These are phyloP conservation scores for Drosophila teissieri DNA, from an alignment of 1,140 invertebrate species.

Conservation along the genomic window DNA sequence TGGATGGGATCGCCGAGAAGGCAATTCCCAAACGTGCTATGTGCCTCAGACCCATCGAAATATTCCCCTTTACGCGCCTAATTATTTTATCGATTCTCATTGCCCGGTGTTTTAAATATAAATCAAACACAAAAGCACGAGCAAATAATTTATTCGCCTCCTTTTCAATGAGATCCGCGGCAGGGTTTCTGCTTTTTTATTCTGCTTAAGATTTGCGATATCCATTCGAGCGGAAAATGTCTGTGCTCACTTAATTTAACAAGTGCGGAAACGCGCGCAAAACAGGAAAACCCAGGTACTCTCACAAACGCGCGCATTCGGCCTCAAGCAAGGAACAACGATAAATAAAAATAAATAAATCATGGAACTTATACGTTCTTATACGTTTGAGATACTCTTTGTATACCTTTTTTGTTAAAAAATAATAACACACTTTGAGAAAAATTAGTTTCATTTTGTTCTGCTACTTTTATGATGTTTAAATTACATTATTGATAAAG, in stretches of 20 bases:
- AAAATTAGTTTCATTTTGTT: too few relatives aligned
- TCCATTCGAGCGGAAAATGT: conserved; percentile 61
- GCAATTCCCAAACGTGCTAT: conserved; percentile 31
- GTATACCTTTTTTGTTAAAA: too few relatives aligned
- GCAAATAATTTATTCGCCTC: conserved; percentile 16
- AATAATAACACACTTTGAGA: too few relatives aligned
- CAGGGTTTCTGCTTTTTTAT: conserved; percentile 5
- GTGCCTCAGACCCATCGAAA: conserved; percentile 5
- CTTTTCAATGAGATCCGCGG: conserved; percentile 43
- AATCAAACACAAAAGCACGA: conserved; percentile 26
- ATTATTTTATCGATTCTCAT: conserved; percentile 59
- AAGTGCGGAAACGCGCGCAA: conserved; percentile 38
- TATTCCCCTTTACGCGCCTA: conserved; percentile 8
- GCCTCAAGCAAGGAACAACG: neutral
- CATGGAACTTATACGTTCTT: neutral
- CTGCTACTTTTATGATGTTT: too few relatives aligned
- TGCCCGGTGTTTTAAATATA: conserved; percentile 7
- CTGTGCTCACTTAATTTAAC: conserved; percentile 57
- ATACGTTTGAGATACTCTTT: conserved; percentile 2
- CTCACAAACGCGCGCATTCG: neutral
- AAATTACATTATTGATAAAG: too few relatives aligned
- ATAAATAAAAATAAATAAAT: conserved; percentile 1
- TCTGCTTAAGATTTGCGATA: conserved; percentile 61
- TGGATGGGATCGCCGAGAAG: neutral
- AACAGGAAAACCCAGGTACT: conserved; percentile 23